Conservation (phyloP, 2,113 vertebrate genomes). For the Lasiurus borealis region DNA sequence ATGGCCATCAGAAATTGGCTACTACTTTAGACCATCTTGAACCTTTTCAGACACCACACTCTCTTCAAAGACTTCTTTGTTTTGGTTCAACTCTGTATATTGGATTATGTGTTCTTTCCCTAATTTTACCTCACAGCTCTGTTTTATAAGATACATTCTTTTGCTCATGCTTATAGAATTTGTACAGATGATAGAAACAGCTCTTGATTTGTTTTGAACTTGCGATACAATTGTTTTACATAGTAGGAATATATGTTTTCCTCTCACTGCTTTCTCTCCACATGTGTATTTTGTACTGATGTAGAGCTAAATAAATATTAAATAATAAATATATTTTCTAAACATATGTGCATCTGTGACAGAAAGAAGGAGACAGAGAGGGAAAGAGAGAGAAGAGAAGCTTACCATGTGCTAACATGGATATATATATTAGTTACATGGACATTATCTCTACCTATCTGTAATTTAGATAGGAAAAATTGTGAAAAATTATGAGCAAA, state of each 20-base stretch:
- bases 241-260: not conserved
- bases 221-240: not conserved
- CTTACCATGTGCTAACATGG: not conserved
- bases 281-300: not conserved
- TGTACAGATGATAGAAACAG: not conserved
- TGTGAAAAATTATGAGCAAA: not conserved
- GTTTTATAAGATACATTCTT: not conserved
- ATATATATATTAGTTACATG: not conserved
- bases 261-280: not conserved
- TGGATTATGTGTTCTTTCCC: rapidly evolving
- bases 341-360: not conserved
- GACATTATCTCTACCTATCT: not conserved
- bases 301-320: not conserved
- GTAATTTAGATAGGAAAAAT: not conserved
- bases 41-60: not conserved
- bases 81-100: not conserved
- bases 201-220: not conserved
- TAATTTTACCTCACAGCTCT: not conserved
- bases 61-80: not conserved
- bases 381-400: not conserved
- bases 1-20: not conserved
- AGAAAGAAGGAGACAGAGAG: not conserved
- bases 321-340: not conserved
- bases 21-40: not conserved
- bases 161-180: not conserved